These are phyloP conservation scores for Xanthia icteritia DNA, from an alignment of 2,888 invertebrate genomes.

Conservation along the genomic window DNA sequence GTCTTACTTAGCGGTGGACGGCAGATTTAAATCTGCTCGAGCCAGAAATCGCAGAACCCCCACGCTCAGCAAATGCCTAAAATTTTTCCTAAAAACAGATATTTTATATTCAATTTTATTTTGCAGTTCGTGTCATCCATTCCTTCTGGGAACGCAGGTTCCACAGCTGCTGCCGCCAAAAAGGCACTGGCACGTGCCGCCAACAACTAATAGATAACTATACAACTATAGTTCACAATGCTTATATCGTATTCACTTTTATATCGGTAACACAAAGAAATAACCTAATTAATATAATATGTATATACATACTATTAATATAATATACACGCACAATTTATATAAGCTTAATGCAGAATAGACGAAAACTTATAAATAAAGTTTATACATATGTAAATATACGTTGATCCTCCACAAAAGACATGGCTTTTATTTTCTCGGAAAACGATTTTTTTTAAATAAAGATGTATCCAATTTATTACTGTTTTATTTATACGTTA, in stretches of 20 bases:
- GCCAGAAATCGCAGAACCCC: neutral
- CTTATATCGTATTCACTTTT: constrained; percentile 42
- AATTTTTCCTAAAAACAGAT: neutral
- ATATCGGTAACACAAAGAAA: constrained; percentile 43
- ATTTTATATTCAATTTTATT: constrained; percentile 6
- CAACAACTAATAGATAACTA: constrained; percentile 23
- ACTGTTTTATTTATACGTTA: constrained; percentile 43
- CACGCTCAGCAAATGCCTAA: neutral
- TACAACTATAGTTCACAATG: neutral
- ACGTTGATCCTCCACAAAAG: constrained; percentile 76
- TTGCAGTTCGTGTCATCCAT: constrained; percentile 76
- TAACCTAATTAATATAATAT: constrained; percentile 40
- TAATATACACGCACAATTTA: constrained; percentile 7
- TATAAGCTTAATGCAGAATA: constrained; percentile 2
- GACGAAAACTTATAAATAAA: constrained; percentile 17
- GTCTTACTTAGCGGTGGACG: neutral
- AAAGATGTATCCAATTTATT: constrained; percentile 83
- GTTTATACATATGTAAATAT: constrained; percentile 75
- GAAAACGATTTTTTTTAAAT: constrained; percentile 71
- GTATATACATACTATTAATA: constrained; percentile 42
- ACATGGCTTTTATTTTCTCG: constrained; percentile 82
- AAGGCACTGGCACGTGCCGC: constrained; percentile 66
- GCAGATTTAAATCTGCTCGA: neutral
- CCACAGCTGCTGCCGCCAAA: constrained; percentile 68
- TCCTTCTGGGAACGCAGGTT: constrained; percentile 67